Evolutionary conservation across 2,888 invertebrate genomes (phyloP).

Genomic region (Danaus chrysippus): DNA sequence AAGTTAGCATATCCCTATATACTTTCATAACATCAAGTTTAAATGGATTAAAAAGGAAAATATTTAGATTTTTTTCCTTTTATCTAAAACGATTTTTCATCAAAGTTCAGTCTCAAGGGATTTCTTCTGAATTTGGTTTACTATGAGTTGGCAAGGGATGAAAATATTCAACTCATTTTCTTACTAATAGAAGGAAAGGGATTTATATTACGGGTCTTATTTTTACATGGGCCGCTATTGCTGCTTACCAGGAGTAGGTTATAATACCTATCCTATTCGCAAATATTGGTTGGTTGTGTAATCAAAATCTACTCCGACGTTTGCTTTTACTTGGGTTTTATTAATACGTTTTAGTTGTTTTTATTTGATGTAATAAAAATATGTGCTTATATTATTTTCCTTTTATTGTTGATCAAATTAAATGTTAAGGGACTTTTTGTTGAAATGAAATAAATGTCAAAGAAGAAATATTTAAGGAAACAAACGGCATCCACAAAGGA

Average conservation of each 20-base stretch:
- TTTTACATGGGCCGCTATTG: conserved; percentile 7
- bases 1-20: too few relatives aligned
- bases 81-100: conserved; percentile 20
- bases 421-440: not conserved
- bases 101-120: conserved; percentile 19
- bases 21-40: too few relatives aligned
- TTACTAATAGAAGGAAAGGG: conserved; percentile 19
- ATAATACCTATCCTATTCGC: not conserved
- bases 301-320: not conserved
- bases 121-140: conserved; percentile 22
- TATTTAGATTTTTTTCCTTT: too few relatives aligned
- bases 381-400: not conserved
- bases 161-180: conserved; percentile 21
- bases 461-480: not conserved
- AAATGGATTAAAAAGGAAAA: too few relatives aligned
- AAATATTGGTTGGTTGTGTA: not conserved
- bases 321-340: not conserved
- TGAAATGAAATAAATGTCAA: not conserved
- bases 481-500: not conserved
- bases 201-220: conserved; percentile 13
- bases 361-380: not conserved
- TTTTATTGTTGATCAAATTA: not conserved
- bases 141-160: conserved; percentile 28
- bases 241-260: conserved; percentile 1
- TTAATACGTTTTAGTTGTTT: not conserved